These are phyloP conservation scores for Xylota sylvarum DNA, from an alignment of 2,888 invertebrate species.

Conservation along the genomic window DNA sequence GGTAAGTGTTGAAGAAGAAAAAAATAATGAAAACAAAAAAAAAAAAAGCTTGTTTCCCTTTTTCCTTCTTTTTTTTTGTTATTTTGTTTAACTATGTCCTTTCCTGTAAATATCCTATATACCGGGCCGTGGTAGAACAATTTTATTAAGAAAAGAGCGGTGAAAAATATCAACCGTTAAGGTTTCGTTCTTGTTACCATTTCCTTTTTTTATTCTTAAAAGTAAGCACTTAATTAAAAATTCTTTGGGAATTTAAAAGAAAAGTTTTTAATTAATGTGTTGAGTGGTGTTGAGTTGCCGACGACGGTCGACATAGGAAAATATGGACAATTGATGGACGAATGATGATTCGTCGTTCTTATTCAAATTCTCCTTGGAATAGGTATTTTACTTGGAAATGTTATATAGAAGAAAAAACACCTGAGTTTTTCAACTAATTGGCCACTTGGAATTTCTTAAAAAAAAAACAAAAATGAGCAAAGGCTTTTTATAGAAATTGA, in stretches of 20 bases:
- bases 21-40: conserved; percentile 25
- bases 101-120: conserved; percentile 40
- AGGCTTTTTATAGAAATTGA: background rate
- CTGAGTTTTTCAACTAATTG: conserved; percentile 63
- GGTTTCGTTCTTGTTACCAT: conserved; percentile 13
- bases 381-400: conserved; percentile 11
- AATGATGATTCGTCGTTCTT: conserved; percentile 52
- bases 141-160: conserved; percentile 39
- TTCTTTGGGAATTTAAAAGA: conserved; percentile 71
- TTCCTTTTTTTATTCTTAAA: conserved; percentile 26
- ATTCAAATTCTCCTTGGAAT: background rate
- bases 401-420: conserved; percentile 37
- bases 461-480: conserved; percentile 17
- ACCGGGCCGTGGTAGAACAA: conserved; percentile 34
- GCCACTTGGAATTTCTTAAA: conserved; percentile 53
- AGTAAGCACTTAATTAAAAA: conserved; percentile 75
- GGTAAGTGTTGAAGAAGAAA: conserved; percentile 85
- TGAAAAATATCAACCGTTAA: conserved; percentile 39
- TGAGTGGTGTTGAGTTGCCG: conserved; percentile 42
- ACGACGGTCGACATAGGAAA: conserved; percentile 23
- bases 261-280: conserved; percentile 76
- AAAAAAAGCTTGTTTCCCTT: conserved; percentile 36
- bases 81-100: conserved; percentile 42
- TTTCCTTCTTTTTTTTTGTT: conserved; percentile 21
- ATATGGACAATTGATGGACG: conserved; percentile 63